phyloP scores from a whole-genome alignment of 2,113 vertebrate genomes.

The Antigone vipio region DNA sequence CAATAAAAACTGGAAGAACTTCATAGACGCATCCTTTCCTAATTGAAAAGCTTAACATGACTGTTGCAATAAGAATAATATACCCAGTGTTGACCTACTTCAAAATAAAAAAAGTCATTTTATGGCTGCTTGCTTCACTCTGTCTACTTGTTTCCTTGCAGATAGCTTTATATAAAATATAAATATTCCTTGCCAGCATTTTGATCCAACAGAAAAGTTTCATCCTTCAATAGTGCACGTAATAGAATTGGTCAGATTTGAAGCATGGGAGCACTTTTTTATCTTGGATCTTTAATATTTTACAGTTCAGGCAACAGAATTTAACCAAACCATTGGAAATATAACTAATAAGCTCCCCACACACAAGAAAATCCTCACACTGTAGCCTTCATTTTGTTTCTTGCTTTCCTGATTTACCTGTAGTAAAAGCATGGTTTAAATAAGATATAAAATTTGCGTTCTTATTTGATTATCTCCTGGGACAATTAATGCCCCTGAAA shows the following conservation, averaged over 20 bases:
- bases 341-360: slow-evolving; percentile 47
- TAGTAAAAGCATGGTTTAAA: neutral
- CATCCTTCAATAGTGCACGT: slow-evolving; percentile 80
- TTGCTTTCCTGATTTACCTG: neutral
- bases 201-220: slow-evolving; percentile 75
- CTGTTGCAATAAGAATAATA: slow-evolving; percentile 62
- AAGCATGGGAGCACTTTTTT: slow-evolving; percentile 71
- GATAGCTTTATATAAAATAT: slow-evolving; percentile 42
- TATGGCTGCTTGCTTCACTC: slow-evolving; percentile 40
- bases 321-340: slow-evolving; percentile 71
- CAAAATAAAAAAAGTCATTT: slow-evolving; percentile 55
- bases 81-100: slow-evolving; percentile 41
- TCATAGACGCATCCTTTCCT: slow-evolving; percentile 55
- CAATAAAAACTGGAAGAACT: slow-evolving; percentile 65
- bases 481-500: slow-evolving; percentile 18
- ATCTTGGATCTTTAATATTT: slow-evolving; percentile 80
- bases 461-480: slow-evolving; percentile 6
- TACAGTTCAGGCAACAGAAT: slow-evolving; percentile 73
- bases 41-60: slow-evolving; percentile 66
- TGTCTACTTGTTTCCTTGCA: slow-evolving; percentile 51
- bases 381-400: slow-evolving; percentile 41
- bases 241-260: slow-evolving; percentile 78
- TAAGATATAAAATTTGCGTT: neutral
- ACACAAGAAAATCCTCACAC: neutral
- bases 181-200: slow-evolving; percentile 63